These are phyloP conservation scores for Hemicrepidius hirtus DNA, from an alignment of 2,888 invertebrate species.

Conservation along the genomic window DNA sequence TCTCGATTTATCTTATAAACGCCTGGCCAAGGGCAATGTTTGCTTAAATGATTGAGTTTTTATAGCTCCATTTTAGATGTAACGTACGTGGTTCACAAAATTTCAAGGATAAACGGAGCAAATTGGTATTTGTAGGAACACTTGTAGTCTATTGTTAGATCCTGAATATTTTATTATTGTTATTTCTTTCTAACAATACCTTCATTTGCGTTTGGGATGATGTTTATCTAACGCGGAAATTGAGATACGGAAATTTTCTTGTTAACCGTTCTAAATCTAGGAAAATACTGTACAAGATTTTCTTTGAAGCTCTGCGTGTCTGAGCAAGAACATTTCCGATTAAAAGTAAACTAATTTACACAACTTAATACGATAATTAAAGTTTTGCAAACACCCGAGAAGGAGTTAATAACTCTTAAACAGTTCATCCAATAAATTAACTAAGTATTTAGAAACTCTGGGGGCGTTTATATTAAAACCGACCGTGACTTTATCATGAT, in stretches of 20 bases:
- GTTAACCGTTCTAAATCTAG: neutral
- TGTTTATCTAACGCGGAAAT: neutral
- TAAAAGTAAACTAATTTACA: slow-evolving; percentile 30
- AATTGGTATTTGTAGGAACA: neutral
- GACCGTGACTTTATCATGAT: neutral
- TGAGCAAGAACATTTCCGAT: slow-evolving; percentile 2
- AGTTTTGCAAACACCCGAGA: slow-evolving; percentile 10
- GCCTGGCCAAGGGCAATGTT: slow-evolving; percentile 1
- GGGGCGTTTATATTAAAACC: neutral
- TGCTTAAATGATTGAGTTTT: slow-evolving; percentile 18
- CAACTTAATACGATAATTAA: slow-evolving; percentile 19
- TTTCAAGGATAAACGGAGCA: neutral
- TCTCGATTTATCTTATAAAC: neutral
- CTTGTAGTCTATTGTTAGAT: neutral
- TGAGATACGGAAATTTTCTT: neutral
- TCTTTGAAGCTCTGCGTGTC: slow-evolving; percentile 10
- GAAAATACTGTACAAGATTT: neutral
- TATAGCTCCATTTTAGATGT: slow-evolving; percentile 7
- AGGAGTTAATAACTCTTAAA: slow-evolving; percentile 5
- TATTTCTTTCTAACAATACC: neutral
- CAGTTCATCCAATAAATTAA: slow-evolving; percentile 22
- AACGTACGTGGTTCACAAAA: neutral
- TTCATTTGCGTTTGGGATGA: neutral
- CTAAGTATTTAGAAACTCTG: neutral
- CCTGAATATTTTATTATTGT: slow-evolving; percentile 7